phyloP scores from a whole-genome alignment of 2,113 vertebrate genomes.

The Chloropsis cyanopogon region DNA sequence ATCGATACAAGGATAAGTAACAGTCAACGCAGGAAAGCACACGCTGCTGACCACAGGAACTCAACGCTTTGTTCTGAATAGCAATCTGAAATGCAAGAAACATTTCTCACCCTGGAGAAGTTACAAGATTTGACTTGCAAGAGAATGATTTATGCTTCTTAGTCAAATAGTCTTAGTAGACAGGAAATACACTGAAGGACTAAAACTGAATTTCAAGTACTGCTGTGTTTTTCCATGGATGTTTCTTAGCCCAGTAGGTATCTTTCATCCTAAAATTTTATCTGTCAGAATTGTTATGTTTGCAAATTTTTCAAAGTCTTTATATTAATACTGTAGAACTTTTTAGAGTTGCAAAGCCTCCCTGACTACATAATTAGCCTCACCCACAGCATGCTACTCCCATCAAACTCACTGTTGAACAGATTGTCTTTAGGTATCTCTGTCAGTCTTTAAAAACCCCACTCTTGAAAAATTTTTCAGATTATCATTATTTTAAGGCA shows the following conservation, averaged over 20 bases:
- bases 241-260: slow-evolving; percentile 31
- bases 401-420: slow-evolving; percentile 12
- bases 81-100: background rate
- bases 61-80: background rate
- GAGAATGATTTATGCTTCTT: slow-evolving; percentile 44
- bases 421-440: slow-evolving; percentile 38
- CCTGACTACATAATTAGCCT: slow-evolving; percentile 20
- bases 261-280: slow-evolving; percentile 55
- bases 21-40: background rate
- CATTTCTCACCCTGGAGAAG: slow-evolving; percentile 25
- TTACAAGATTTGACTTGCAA: background rate
- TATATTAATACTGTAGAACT: slow-evolving; percentile 38
- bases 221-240: slow-evolving; percentile 17
- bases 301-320: slow-evolving; percentile 53
- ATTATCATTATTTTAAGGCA: background rate
- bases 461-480: background rate
- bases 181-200: slow-evolving; percentile 20
- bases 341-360: slow-evolving; percentile 27
- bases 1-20: background rate
- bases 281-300: slow-evolving; percentile 16
- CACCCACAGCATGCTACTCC: slow-evolving; percentile 14
- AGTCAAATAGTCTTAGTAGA: slow-evolving; percentile 16
- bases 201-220: slow-evolving; percentile 43
- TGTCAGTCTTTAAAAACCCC: slow-evolving; percentile 6
- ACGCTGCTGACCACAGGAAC: background rate